Evolutionary conservation across 2,888 invertebrate genomes (phyloP).

Genomic region (Latrodectus hesperus): DNA sequence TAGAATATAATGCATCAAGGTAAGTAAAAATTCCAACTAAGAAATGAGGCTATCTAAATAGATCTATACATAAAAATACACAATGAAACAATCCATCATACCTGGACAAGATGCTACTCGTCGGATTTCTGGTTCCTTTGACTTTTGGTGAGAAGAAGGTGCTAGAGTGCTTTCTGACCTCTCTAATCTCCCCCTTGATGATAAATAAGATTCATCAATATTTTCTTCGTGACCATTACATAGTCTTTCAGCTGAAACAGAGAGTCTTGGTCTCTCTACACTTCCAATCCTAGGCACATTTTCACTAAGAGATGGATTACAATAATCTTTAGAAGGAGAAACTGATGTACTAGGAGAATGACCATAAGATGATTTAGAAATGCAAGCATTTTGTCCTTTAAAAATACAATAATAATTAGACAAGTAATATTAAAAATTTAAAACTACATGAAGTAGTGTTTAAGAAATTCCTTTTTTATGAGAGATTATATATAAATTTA

Average conservation of each 20-base stretch:
- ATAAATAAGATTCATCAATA: slow-evolving; percentile 52
- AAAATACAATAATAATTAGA: neutral
- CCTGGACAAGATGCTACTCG: slow-evolving; percentile 70
- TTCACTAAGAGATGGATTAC: slow-evolving; percentile 47
- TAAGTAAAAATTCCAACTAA: neutral
- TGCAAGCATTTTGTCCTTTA: slow-evolving; percentile 33
- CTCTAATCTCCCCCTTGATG: slow-evolving; percentile 68
- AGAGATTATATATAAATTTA: too few species aligned
- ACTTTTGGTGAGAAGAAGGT: slow-evolving; percentile 68
- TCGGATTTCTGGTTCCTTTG: slow-evolving; percentile 68
- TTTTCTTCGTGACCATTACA: slow-evolving; percentile 71
- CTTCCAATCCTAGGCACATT: slow-evolving; percentile 63
- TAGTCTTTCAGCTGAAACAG: slow-evolving; percentile 67
- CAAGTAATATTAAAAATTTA: too few species aligned
- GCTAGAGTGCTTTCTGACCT: slow-evolving; percentile 71
- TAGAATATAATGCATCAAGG: neutral
- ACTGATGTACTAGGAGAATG: slow-evolving; percentile 62
- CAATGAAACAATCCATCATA: slow-evolving; percentile 9
- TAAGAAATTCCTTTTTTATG: too few species aligned
- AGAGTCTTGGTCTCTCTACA: slow-evolving; percentile 57
- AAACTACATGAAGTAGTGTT: too few species aligned
- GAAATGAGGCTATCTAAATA: neutral
- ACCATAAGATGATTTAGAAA: slow-evolving; percentile 36
- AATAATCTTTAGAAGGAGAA: slow-evolving; percentile 56
- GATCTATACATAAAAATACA: neutral